These are phyloP conservation scores for Oncorhynchus gorbuscha DNA, from an alignment of 2,113 vertebrate genomes.

Conservation along the genomic window DNA sequence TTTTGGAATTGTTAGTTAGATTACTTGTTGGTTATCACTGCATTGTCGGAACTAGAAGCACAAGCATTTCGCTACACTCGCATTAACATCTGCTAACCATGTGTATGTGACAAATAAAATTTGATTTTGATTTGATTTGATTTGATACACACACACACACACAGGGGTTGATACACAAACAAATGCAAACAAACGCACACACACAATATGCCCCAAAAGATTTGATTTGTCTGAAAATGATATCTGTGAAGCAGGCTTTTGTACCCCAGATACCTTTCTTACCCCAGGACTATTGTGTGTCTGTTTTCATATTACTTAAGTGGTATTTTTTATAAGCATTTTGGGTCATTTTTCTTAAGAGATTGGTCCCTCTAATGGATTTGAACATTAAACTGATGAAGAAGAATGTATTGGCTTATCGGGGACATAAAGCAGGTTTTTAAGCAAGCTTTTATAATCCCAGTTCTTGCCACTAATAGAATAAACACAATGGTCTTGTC, in stretches of 20 bases:
- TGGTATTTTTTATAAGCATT: neutral
- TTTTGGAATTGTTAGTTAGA: too few relatives aligned
- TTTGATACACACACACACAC: too few relatives aligned
- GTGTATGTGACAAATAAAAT: too few relatives aligned
- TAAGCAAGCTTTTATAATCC: conserved; percentile 51
- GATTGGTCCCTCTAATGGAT: conserved; percentile 54
- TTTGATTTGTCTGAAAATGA: conserved; percentile 35
- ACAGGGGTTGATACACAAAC: too few relatives aligned
- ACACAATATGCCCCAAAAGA: conserved; percentile 10
- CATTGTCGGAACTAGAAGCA: too few relatives aligned
- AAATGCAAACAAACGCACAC: too few relatives aligned
- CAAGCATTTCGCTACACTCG: too few relatives aligned
- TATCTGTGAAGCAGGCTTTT: conserved; percentile 20
- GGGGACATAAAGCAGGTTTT: conserved; percentile 47
- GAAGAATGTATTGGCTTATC: conserved; percentile 63
- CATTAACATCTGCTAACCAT: too few relatives aligned
- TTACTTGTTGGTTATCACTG: too few relatives aligned
- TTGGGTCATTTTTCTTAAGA: conserved; percentile 24
- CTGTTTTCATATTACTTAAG: neutral
- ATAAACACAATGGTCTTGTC: conserved; percentile 46
- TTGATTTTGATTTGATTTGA: too few relatives aligned
- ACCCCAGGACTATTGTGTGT: conserved; percentile 4
- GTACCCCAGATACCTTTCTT: conserved; percentile 5
- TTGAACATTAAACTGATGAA: conserved; percentile 63
- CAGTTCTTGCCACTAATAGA: conserved; percentile 45